Percentiles rank a stretch among this genome's conserved stretches.
Conservation (phyloP, 1,140 invertebrate species). For the Hyles euphorbiae region DNA sequence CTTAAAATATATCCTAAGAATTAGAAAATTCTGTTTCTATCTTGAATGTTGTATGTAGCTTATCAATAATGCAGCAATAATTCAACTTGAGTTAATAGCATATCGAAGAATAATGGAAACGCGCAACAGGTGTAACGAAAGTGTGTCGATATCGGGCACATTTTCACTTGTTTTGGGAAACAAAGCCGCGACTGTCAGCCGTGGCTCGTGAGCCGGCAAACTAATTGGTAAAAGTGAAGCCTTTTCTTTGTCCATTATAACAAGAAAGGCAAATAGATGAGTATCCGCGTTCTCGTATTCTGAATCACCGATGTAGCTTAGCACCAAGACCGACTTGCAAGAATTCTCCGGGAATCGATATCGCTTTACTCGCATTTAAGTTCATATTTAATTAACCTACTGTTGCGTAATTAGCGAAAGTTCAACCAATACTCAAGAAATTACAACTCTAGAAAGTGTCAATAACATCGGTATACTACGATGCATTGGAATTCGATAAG, state of each 20-base stretch:
- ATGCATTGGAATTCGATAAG: background rate
- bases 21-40: too few species aligned
- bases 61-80: too few species aligned
- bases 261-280: slow-evolving; percentile 60
- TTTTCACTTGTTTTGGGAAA: slow-evolving; percentile 66
- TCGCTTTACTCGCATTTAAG: too few species aligned
- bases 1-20: too few species aligned
- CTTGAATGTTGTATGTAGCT: too few species aligned
- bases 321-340: background rate
- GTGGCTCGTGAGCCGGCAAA: slow-evolving; percentile 38
- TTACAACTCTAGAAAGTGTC: too few species aligned
- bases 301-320: slow-evolving; percentile 28
- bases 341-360: background rate
- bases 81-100: background rate
- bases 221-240: slow-evolving; percentile 71
- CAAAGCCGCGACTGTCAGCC: slow-evolving; percentile 48
- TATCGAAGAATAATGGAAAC: slow-evolving; percentile 20
- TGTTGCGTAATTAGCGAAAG: too few species aligned
- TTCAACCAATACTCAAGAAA: too few species aligned
- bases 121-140: slow-evolving; percentile 29
- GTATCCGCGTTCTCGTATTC: slow-evolving; percentile 27
- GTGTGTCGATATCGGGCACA: slow-evolving; percentile 48
- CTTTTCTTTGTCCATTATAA: slow-evolving; percentile 47
- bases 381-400: too few species aligned
- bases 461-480: too few species aligned